Conservation (phyloP, 2,888 invertebrate species). For the Caenorhabditis parvicauda region DNA sequence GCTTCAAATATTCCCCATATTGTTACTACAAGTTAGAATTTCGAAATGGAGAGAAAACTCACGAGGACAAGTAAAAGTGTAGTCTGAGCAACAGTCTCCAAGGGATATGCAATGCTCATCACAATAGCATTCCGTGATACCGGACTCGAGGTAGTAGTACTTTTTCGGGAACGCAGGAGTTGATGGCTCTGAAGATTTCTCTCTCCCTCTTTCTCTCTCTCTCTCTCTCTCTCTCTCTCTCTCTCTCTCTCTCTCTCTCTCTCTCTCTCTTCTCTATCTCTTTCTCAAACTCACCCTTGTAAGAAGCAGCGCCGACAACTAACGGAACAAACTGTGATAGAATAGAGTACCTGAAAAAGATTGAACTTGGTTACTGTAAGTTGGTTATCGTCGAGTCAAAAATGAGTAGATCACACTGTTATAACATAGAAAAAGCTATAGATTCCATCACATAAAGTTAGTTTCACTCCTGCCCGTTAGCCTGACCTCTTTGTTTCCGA, state of each 20-base stretch:
- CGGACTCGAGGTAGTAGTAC: constrained; percentile 28
- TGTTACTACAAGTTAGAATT: not conserved
- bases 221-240: constrained; percentile 3
- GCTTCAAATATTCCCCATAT: too few species aligned
- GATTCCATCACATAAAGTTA: constrained; percentile 1
- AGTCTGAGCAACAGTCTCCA: constrained; percentile 58
- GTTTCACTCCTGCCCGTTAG: too few species aligned
- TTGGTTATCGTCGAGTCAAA: too few species aligned
- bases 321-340: constrained; percentile 49
- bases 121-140: constrained; percentile 48
- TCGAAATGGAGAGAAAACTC: constrained; percentile 9
- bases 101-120: constrained; percentile 49
- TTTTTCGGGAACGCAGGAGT: constrained; percentile 5
- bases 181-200: too few species aligned
- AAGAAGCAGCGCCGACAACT: constrained; percentile 23
- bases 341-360: constrained; percentile 46
- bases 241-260: constrained; percentile 8
- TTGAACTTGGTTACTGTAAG: too few species aligned
- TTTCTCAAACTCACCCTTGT: constrained; percentile 4
- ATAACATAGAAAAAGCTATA: constrained; percentile 4
- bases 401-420: too few species aligned
- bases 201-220: too few species aligned
- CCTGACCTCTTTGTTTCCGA: too few species aligned
- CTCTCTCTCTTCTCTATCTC: too few species aligned
- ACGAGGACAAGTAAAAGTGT: constrained; percentile 55